These are phyloP conservation scores for Yponomeuta malinellus DNA, from an alignment of 2,888 invertebrate genomes.

Conservation along the genomic window DNA sequence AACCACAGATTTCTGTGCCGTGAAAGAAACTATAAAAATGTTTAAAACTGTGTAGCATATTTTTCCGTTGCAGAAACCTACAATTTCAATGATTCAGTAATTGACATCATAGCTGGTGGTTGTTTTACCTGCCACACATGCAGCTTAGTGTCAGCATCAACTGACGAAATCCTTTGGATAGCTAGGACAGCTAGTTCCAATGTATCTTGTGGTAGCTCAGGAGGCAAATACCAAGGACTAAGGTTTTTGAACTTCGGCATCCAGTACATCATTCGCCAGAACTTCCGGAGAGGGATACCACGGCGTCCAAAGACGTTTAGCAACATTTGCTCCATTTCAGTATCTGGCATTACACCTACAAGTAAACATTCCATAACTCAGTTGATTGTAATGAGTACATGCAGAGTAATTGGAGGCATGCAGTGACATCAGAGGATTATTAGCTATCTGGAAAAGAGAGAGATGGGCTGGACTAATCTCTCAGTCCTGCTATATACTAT, in stretches of 20 bases:
- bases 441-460: too few relatives aligned
- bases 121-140: slow-evolving; percentile 76
- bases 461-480: too few relatives aligned
- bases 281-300: slow-evolving; percentile 83
- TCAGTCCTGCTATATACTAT: too few relatives aligned
- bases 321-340: slow-evolving; percentile 89
- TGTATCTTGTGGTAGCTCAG: slow-evolving; percentile 84
- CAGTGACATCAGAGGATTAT: too few relatives aligned
- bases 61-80: too few relatives aligned
- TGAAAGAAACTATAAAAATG: too few relatives aligned
- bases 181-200: slow-evolving; percentile 88
- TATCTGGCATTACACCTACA: slow-evolving; percentile 91
- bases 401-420: too few relatives aligned
- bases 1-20: too few relatives aligned
- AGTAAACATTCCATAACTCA: slow-evolving; percentile 24
- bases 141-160: slow-evolving; percentile 84
- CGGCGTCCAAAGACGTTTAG: slow-evolving; percentile 88
- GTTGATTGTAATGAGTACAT: too few relatives aligned
- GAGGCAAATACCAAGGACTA: slow-evolving; percentile 90
- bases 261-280: slow-evolving; percentile 91
- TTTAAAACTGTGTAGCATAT: too few relatives aligned
- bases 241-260: slow-evolving; percentile 95
- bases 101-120: too few relatives aligned
- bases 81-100: background rate
- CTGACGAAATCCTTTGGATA: slow-evolving; percentile 87